Evolutionary conservation across 2,888 invertebrate species (phyloP).

Genomic region (Sepioteuthis lessoniana): DNA sequence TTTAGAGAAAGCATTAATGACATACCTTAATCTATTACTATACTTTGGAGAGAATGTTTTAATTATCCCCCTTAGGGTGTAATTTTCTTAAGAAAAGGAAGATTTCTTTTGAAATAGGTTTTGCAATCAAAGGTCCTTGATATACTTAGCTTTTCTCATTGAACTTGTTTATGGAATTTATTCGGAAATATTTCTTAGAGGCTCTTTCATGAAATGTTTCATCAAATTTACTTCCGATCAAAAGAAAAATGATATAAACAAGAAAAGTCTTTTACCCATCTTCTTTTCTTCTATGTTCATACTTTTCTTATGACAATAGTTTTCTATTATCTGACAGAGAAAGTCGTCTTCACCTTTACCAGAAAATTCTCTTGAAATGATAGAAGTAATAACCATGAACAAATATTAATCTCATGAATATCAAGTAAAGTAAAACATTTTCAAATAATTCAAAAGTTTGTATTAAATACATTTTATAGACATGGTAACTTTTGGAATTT

Average conservation of each 20-base stretch:
- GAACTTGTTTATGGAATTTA: neutral
- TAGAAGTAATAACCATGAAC: too few species aligned
- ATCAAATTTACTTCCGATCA: neutral
- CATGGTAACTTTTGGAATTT: too few species aligned
- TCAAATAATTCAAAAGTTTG: too few species aligned
- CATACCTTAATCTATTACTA: neutral
- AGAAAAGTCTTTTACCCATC: neutral
- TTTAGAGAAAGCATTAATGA: neutral
- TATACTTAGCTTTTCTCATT: neutral
- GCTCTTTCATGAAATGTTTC: neutral
- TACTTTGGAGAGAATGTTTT: neutral
- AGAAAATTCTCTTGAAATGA: too few species aligned
- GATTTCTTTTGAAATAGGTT: neutral
- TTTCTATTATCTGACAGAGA: neutral
- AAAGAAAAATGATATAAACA: neutral
- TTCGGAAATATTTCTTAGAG: neutral
- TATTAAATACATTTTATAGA: too few species aligned
- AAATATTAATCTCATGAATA: too few species aligned
- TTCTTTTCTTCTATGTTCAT: neutral
- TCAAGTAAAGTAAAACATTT: too few species aligned
- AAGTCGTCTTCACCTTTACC: neutral
- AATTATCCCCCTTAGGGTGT: neutral
- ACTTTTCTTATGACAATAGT: neutral
- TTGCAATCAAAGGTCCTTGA: neutral
- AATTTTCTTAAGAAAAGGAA: neutral